phyloP scores from a whole-genome alignment of 2,888 invertebrate species.

The Drosophila peninsularis region DNA sequence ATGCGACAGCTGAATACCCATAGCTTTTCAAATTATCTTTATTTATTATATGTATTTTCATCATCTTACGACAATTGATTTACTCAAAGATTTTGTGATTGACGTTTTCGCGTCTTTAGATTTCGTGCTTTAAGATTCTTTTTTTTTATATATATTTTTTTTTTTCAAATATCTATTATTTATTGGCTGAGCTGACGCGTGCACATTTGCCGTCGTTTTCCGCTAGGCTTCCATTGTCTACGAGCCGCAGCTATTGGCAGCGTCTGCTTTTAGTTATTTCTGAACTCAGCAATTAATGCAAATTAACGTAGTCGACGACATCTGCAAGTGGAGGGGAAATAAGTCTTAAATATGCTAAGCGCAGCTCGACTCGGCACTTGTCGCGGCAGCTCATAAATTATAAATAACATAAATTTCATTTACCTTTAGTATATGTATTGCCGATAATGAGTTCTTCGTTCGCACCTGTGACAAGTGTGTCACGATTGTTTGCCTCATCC shows the following conservation, averaged over 20 bases:
- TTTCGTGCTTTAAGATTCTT: slow-evolving; percentile 26
- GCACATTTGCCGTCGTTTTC: slow-evolving; percentile 16
- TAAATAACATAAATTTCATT: background rate
- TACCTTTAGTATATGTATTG: slow-evolving; percentile 3
- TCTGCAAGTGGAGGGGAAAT: slow-evolving; percentile 26
- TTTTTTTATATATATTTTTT: background rate
- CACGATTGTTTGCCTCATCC: slow-evolving; percentile 29
- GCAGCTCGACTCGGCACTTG: slow-evolving; percentile 24
- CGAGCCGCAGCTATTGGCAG: slow-evolving; percentile 18
- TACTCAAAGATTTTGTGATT: slow-evolving; percentile 26
- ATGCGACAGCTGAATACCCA: background rate
- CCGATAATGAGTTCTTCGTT: slow-evolving; percentile 28
- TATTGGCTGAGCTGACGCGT: slow-evolving; percentile 20
- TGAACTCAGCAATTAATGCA: slow-evolving; percentile 41
- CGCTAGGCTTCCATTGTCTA: slow-evolving; percentile 16
- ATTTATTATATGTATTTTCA: slow-evolving; percentile 14
- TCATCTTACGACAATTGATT: slow-evolving; percentile 18
- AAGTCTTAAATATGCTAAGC: slow-evolving; percentile 28
- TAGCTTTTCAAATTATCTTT: background rate
- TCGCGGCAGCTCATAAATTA: slow-evolving; percentile 16
- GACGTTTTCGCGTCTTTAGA: slow-evolving; percentile 41
- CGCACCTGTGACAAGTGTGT: slow-evolving; percentile 58
- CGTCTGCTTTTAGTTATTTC: slow-evolving; percentile 12
- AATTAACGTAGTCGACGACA: slow-evolving; percentile 41
- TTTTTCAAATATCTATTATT: slow-evolving; percentile 5